Evolutionary conservation across 2,888 invertebrate species (phyloP), one percentile per base, ranked within the genome.

Genomic region (Mythimna impura): DNA sequence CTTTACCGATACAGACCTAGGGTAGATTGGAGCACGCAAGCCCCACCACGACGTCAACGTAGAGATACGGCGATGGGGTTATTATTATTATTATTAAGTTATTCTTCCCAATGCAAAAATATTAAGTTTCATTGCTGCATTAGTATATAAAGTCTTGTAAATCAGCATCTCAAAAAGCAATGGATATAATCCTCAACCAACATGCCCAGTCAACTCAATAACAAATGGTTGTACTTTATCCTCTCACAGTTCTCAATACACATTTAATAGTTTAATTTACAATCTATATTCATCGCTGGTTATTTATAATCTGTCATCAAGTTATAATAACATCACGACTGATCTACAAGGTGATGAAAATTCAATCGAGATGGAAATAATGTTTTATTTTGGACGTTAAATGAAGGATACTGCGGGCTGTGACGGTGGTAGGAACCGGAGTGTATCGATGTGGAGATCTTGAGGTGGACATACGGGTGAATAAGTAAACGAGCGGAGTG

Each of bases 351-450:
- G 91, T 93, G 94, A 92, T 92, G 94, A 91, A 92, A 92, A 93
- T 93, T 92, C 91, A 93, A 94, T 95, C 92, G 87, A 89, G 90
- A 92, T 91, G 91, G 84, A 22, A 89, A 90, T 91, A 89, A 92
- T 93, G 91, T 91, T 93, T 92, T 91, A 92, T 90, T 89, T 89
- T 81, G 84, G 87, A 81, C 40, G 72, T 89, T 89, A 93, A 93
- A 93, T 91, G 90, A 91, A 94, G 89, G 90, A 92, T 91, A 93
- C 94, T 94, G 93, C 91, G 90, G 92, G 93, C 90, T 91, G 91
- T 90, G 89, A 91, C 90, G 89, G 90, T 91, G 91, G 90, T 83
- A 86, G 89, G 89, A 88, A 88, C 89, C 86, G 80, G 71, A 73
- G 78, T 88, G 87, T 95, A 95, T 95, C 95, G 77, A 86, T 86